Percentiles rank a stretch among this genome's conserved stretches.
Conservation (phyloP, 2,888 invertebrate genomes). For the Agapetus fuscipes region DNA sequence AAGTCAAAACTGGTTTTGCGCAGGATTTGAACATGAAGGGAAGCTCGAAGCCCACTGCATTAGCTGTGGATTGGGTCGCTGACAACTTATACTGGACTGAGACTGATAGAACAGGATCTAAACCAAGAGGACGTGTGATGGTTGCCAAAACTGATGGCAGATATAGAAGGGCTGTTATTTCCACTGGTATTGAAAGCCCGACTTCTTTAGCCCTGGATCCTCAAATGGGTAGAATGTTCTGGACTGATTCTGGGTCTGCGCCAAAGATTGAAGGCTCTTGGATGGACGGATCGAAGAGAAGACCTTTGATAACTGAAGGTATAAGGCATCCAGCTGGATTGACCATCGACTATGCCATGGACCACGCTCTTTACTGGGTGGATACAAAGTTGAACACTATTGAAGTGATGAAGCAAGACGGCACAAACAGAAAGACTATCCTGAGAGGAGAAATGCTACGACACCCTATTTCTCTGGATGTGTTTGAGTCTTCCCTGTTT, state of each 20-base stretch:
- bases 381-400: conserved; percentile 88
- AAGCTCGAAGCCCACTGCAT: conserved; percentile 73
- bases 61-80: conserved; percentile 91
- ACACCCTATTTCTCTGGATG: conserved; percentile 81
- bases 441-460: conserved; percentile 62
- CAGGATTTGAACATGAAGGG: conserved; percentile 83
- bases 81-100: conserved; percentile 95
- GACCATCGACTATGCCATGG: conserved; percentile 83
- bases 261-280: conserved; percentile 92
- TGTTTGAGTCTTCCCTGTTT: conserved; percentile 87
- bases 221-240: conserved; percentile 77
- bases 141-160: conserved; percentile 84
- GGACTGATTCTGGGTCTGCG: conserved; percentile 85
- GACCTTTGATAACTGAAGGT: conserved; percentile 69
- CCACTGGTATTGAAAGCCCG: conserved; percentile 73
- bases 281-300: conserved; percentile 92
- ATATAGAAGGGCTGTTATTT: conserved; percentile 72
- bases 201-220: conserved; percentile 85
- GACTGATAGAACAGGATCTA: conserved; percentile 61
- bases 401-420: conserved; percentile 77
- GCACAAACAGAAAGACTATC: conserved; percentile 61
- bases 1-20: conserved; percentile 71
- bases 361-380: conserved; percentile 89
- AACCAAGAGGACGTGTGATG: conserved; percentile 72
- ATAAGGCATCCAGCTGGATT: conserved; percentile 83